phyloP scores from a whole-genome alignment of 1,140 invertebrate species.

The Melanaphis sacchari region DNA sequence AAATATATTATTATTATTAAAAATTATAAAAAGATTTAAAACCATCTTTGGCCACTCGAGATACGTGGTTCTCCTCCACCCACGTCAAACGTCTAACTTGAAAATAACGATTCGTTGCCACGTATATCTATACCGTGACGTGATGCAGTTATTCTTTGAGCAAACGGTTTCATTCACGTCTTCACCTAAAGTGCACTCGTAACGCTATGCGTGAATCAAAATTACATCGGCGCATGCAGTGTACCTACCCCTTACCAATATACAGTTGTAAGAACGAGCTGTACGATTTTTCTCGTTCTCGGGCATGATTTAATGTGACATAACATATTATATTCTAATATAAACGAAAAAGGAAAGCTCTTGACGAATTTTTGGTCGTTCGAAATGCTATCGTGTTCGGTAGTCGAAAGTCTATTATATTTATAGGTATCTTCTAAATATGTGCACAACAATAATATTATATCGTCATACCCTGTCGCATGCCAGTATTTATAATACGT shows the following conservation, averaged over 20 bases:
- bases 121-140: neutral
- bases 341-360: neutral
- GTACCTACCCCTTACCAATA: neutral
- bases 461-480: neutral
- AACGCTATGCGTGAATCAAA: neutral
- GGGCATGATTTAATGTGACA: neutral
- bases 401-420: neutral
- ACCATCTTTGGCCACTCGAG: neutral
- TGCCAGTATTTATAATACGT: neutral
- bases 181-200: neutral
- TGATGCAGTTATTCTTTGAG: neutral
- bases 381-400: neutral
- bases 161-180: neutral
- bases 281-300: neutral
- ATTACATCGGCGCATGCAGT: neutral
- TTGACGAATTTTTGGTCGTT: neutral
- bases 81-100: neutral
- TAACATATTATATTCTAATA: neutral
- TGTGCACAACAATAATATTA: neutral
- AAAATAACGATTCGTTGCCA: neutral
- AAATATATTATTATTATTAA: neutral
- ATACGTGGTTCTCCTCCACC: neutral
- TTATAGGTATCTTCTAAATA: neutral
- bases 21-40: too few relatives aligned
- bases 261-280: neutral